phyloP scores from a whole-genome alignment of 2,888 invertebrate genomes.

The Bombylius discolor region DNA sequence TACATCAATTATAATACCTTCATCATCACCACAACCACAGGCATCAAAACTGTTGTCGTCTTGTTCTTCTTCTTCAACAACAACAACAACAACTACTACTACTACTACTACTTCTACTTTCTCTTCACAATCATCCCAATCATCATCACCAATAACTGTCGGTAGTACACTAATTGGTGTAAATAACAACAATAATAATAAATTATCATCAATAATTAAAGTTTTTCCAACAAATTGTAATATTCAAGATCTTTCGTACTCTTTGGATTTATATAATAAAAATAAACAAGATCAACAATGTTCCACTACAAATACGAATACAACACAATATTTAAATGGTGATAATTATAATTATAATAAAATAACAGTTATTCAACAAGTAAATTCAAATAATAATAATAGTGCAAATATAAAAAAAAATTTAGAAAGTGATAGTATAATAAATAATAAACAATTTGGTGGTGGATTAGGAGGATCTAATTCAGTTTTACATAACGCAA shows the following conservation, averaged over 20 bases:
- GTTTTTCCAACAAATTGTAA: not conserved
- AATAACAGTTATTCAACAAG: not conserved
- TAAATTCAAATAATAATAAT: no score
- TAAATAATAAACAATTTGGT: no score
- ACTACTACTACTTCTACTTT: not conserved
- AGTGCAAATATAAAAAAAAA: no score
- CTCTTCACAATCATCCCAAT: slow-evolving; percentile 4
- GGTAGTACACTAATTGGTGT: no score
- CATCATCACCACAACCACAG: not conserved
- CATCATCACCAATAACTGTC: slow-evolving; percentile 6
- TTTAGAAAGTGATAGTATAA: no score
- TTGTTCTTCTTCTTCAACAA: not conserved
- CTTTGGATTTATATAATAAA: not conserved
- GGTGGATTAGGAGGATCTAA: no score
- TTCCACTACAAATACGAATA: not conserved
- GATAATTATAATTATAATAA: not conserved
- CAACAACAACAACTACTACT: not conserved
- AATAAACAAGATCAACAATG: not conserved
- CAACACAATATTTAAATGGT: not conserved
- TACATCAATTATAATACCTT: not conserved
- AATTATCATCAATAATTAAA: no score
- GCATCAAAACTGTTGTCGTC: no score
- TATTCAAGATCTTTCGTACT: not conserved
- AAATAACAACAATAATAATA: not conserved
- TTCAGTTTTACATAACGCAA: not conserved